These are phyloP conservation scores for Sebastes kiyomatsui DNA, from an alignment of 2,797 vertebrate genomes.

Conservation along the genomic window DNA sequence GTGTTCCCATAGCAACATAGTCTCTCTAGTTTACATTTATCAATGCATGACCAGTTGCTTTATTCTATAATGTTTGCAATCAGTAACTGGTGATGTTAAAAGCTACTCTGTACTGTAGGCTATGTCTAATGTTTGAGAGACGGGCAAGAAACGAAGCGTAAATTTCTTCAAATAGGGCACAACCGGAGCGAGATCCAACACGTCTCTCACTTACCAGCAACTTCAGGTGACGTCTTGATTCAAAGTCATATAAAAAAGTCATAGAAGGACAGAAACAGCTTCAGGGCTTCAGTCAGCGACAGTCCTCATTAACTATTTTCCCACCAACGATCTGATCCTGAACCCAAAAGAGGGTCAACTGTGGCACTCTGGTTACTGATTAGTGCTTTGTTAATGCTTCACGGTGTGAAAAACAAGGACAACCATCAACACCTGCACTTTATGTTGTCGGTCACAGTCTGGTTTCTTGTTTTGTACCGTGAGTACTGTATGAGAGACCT, in stretches of 20 bases:
- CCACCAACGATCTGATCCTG: not conserved
- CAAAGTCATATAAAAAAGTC: not conserved
- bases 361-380: not conserved
- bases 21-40: not conserved
- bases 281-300: not conserved
- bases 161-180: not conserved
- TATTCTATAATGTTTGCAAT: not conserved
- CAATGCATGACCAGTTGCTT: not conserved
- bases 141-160: not conserved
- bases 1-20: too few species aligned
- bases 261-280: not conserved
- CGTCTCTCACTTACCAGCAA: not conserved
- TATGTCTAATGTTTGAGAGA: not conserved
- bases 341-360: not conserved
- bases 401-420: constrained; percentile 7
- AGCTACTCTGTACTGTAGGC: not conserved
- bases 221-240: not conserved
- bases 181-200: constrained; percentile 7
- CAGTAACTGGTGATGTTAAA: not conserved
- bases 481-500: not conserved
- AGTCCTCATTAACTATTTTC: not conserved
- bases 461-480: not conserved
- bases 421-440: not conserved
- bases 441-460: not conserved
- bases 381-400: not conserved